Percentiles rank a stretch among this genome's conserved stretches.
phyloP scores from a whole-genome alignment of 2,797 vertebrate species.

The Xenopus petersii region DNA sequence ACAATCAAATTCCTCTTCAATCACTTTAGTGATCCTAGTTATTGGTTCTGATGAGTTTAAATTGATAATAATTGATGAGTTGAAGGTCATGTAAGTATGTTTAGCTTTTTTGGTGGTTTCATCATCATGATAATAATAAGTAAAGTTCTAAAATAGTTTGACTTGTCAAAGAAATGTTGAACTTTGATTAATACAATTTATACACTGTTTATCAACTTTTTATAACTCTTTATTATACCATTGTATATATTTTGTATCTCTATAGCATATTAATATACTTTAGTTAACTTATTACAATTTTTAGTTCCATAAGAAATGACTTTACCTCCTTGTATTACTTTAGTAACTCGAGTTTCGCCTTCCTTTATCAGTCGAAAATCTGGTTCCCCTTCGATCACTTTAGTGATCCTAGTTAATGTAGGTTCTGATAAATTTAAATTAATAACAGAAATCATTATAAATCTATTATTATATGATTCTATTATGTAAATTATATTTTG shows the following conservation, averaged over 20 bases:
- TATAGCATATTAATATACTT: too few relatives aligned
- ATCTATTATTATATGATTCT: too few relatives aligned
- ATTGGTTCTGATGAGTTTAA: constrained; percentile 61
- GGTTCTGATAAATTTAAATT: constrained; percentile 59
- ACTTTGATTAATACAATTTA: neutral
- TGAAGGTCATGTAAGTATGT: too few relatives aligned
- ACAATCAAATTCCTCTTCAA: constrained; percentile 76
- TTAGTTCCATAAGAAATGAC: neutral
- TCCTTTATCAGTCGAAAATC: constrained; percentile 68
- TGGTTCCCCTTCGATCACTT: constrained; percentile 71
- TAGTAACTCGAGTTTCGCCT: constrained; percentile 66
- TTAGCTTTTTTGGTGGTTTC: too few relatives aligned
- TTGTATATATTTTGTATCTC: neutral
- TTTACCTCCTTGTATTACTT: constrained; percentile 70
- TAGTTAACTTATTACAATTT: too few relatives aligned
- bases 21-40: constrained; percentile 76
- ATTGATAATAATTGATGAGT: too few relatives aligned
- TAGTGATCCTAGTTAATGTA: constrained; percentile 70
- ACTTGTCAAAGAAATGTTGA: neutral
- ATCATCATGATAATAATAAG: too few relatives aligned
- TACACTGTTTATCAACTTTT: neutral
- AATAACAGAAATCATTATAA: too few relatives aligned
- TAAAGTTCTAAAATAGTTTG: too few relatives aligned
- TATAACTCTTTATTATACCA: neutral
- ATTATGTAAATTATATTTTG: too few relatives aligned